These are phyloP conservation scores for Momotus momota DNA, from an alignment of 2,797 vertebrate species.

Conservation along the genomic window DNA sequence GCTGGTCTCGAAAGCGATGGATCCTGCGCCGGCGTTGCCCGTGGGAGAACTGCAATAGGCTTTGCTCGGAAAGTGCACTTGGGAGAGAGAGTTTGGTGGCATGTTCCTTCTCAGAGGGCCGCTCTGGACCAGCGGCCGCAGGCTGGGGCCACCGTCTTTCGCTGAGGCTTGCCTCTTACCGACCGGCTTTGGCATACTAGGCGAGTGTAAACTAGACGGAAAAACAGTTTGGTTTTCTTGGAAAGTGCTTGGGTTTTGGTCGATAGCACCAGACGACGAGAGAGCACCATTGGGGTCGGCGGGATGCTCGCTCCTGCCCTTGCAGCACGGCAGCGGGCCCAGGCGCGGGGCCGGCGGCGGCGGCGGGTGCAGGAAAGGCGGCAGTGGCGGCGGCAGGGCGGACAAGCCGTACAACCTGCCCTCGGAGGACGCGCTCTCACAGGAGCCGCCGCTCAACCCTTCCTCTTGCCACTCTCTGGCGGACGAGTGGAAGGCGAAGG, in stretches of 20 bases:
- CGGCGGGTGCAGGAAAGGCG: constrained; percentile 78
- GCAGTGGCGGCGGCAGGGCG: constrained; percentile 51
- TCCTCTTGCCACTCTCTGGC: constrained; percentile 84
- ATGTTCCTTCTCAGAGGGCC: constrained; percentile 85
- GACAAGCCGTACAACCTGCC: constrained; percentile 81
- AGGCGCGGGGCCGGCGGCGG: constrained; percentile 74
- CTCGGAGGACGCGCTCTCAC: constrained; percentile 79
- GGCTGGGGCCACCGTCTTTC: constrained; percentile 79
- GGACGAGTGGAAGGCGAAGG: constrained; percentile 84
- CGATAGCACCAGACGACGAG: constrained; percentile 83
- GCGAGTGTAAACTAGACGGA: constrained; percentile 83
- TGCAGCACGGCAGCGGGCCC: constrained; percentile 79
- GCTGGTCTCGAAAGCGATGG: constrained; percentile 86
- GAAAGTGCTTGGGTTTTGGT: constrained; percentile 81
- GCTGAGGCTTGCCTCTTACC: constrained; percentile 84
- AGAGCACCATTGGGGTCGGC: constrained; percentile 83
- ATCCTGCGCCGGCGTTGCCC: constrained; percentile 74
- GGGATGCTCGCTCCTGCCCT: constrained; percentile 81
- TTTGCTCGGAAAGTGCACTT: constrained; percentile 90
- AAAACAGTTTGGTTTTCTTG: constrained; percentile 86
- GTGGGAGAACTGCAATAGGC: constrained; percentile 79
- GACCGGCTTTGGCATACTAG: constrained; percentile 78
- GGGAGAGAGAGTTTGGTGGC: constrained; percentile 84
- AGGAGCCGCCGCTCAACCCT: constrained; percentile 76
- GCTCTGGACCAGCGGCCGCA: constrained; percentile 84